Base-by-base conservation (phyloP, 2,113 vertebrate species). In the Sebastes schlegelii region DNA sequence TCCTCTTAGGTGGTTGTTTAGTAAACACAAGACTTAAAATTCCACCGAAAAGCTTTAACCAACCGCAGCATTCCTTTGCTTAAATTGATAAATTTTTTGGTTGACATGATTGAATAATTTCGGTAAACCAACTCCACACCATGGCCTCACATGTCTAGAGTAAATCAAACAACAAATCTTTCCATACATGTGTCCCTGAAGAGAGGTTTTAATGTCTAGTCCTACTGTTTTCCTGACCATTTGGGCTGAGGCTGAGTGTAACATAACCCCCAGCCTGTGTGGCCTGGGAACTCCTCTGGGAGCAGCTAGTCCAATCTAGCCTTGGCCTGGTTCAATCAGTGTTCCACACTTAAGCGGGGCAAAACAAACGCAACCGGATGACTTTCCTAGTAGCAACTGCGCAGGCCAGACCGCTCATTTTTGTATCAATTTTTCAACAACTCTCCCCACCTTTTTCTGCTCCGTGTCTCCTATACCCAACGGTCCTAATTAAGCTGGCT, bases 181-280 rank as follows among this genome's bases (percentile, higher is more conserved):
- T 91, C 87, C 86, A 79, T 87, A 74, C 75, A 73, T 79, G 70
- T 40, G 49, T 84, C 78, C 70, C 82, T 51, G 74, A 62, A 77
- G 80, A 84, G 77, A 73, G 69, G 26, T 82, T 83, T 86, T 79
- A 48, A 85, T 80, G 85, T 91, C 82, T 88, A 74, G 78, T 88
- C 82, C 83, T 83, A 87, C 88, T 91, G 84, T 88, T 90, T 34
- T 94, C 88, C 88, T 90, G 82, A 89, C 85, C 79, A 78, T 89
- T 91, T 89, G 72, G 81, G 77, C 79, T 81, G 76, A 91, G 67
- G 54, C 82, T 83, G 68, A 82, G 84, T 90, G 91, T 90, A 94
- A 94, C 88, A 83, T 81, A 91, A 91, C 80, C 76, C 91, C 80
- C 88, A 86, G 91, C 77, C 48, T 92, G 92, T 91, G 92, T 93